Evolutionary conservation across 2,797 vertebrate species (phyloP).

Genomic region (Bradypodion ventrale): DNA sequence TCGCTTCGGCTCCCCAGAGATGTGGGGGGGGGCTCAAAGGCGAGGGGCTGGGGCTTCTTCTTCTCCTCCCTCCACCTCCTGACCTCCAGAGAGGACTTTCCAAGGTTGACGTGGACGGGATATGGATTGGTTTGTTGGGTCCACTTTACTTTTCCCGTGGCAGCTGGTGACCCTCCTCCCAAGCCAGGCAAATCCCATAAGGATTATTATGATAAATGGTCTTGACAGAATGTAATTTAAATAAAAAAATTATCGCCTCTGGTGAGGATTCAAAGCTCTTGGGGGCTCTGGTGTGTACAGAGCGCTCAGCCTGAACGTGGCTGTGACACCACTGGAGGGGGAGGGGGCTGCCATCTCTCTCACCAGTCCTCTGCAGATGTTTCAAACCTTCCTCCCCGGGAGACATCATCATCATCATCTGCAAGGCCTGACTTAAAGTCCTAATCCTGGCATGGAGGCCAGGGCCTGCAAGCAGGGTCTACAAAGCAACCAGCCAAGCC

Average conservation of each 20-base stretch:
- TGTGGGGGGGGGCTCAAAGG: too few relatives aligned
- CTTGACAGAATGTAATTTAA: constrained; percentile 18
- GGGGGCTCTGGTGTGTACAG: not conserved
- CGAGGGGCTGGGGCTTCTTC: not conserved
- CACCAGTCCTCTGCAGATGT: not conserved
- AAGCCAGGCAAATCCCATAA: constrained; percentile 1
- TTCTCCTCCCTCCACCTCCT: too few relatives aligned
- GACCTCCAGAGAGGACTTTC: constrained; percentile 1
- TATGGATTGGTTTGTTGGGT: not conserved
- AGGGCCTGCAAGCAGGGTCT: too few relatives aligned
- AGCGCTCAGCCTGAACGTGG: not conserved
- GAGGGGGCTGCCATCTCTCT: not conserved
- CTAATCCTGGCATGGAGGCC: too few relatives aligned
- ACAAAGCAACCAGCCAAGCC: not conserved
- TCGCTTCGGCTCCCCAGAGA: not conserved
- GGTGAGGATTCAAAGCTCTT: not conserved
- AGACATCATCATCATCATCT: too few relatives aligned
- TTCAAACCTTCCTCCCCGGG: not conserved
- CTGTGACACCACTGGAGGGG: not conserved
- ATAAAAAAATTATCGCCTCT: not conserved
- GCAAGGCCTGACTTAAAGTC: not conserved
- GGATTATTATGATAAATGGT: constrained; percentile 21
- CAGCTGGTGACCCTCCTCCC: constrained; percentile 14
- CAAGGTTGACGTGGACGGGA: constrained; percentile 2
- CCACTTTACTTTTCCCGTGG: not conserved